A percentile compares a stretch with the other conserved stretches of the same genome.
phyloP scores from a whole-genome alignment of 30 jellyfish, hydroid and myxozoan genomes.

The Pseudorhiza aurosa region DNA sequence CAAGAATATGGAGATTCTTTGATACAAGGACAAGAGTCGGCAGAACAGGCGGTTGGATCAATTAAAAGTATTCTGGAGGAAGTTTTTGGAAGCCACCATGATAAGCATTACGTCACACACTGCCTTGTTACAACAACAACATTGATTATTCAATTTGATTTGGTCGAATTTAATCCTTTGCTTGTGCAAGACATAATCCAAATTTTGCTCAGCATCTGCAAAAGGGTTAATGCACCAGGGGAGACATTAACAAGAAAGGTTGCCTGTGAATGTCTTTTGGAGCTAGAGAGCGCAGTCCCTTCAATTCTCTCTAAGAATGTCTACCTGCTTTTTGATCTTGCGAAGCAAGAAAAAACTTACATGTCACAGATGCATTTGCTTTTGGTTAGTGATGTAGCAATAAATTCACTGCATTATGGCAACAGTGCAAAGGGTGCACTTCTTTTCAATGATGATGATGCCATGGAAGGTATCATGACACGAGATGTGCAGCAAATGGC shows the following conservation, averaged over 20 bases:
- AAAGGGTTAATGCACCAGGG: conserved; percentile 31
- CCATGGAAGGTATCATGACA: not conserved
- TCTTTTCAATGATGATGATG: not conserved
- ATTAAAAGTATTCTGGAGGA: conserved; percentile 27
- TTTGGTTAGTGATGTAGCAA: conserved; percentile 23
- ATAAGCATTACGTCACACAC: conserved; percentile 24
- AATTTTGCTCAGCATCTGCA: not conserved
- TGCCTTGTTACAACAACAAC: conserved; percentile 57
- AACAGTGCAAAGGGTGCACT: not conserved
- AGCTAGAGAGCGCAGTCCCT: conserved; percentile 40
- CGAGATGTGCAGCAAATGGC: conserved; percentile 40
- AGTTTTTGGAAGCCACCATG: not conserved
- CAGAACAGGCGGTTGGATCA: conserved; percentile 69
- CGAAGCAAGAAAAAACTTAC: conserved; percentile 35
- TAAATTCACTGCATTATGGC: conserved; percentile 9
- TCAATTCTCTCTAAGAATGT: conserved; percentile 2
- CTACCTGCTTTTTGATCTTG: conserved; percentile 10
- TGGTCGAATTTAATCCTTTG: conserved; percentile 19
- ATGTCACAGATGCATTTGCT: conserved; percentile 45
- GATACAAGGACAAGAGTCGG: conserved; percentile 47
- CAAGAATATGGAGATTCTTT: conserved; percentile 49
- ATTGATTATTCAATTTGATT: conserved; percentile 39
- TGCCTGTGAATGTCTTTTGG: conserved; percentile 59
- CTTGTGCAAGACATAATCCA: conserved; percentile 26
- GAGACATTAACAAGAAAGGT: conserved; percentile 19